Evolutionary conservation across 1,140 invertebrate genomes (phyloP).

Genomic region (Ganaspis sp.): DNA sequence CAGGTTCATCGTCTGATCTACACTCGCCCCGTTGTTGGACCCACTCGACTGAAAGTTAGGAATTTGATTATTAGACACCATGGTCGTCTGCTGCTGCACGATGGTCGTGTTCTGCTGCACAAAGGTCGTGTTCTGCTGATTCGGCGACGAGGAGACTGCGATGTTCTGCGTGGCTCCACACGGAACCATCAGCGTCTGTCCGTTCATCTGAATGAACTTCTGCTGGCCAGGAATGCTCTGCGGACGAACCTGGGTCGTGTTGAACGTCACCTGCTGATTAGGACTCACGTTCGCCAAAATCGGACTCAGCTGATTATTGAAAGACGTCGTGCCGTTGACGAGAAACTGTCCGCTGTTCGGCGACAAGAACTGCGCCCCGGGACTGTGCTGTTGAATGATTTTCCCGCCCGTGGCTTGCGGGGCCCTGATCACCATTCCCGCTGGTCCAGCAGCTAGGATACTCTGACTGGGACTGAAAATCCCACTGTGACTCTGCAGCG

Average conservation of each 20-base stretch:
- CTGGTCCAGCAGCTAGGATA: slow-evolving; percentile 82
- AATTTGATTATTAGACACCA: slow-evolving; percentile 84
- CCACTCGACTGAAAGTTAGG: slow-evolving; percentile 68
- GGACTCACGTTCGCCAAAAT: slow-evolving; percentile 85
- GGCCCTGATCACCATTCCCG: slow-evolving; percentile 87
- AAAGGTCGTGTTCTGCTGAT: slow-evolving; percentile 84
- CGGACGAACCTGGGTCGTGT: slow-evolving; percentile 78
- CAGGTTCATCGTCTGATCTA: slow-evolving; percentile 76
- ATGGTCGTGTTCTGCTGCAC: slow-evolving; percentile 84
- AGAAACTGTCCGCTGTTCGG: slow-evolving; percentile 84
- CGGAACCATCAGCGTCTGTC: slow-evolving; percentile 86
- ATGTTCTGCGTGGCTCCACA: slow-evolving; percentile 81
- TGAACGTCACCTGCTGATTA: slow-evolving; percentile 82
- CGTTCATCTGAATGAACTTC: slow-evolving; percentile 84
- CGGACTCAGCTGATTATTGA: slow-evolving; percentile 86
- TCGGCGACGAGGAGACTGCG: slow-evolving; percentile 78
- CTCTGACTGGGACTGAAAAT: slow-evolving; percentile 79
- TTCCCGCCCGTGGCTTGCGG: slow-evolving; percentile 84
- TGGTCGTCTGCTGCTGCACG: slow-evolving; percentile 82
- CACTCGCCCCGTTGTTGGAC: slow-evolving; percentile 54
- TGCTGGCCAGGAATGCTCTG: slow-evolving; percentile 78
- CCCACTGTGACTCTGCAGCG: slow-evolving; percentile 80
- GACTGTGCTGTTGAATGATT: slow-evolving; percentile 83
- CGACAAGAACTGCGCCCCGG: slow-evolving; percentile 83
- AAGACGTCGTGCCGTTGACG: slow-evolving; percentile 82